Base-by-base conservation (phyloP, 2,797 vertebrate genomes). In the Pseudocheirus occidentalis region DNA sequence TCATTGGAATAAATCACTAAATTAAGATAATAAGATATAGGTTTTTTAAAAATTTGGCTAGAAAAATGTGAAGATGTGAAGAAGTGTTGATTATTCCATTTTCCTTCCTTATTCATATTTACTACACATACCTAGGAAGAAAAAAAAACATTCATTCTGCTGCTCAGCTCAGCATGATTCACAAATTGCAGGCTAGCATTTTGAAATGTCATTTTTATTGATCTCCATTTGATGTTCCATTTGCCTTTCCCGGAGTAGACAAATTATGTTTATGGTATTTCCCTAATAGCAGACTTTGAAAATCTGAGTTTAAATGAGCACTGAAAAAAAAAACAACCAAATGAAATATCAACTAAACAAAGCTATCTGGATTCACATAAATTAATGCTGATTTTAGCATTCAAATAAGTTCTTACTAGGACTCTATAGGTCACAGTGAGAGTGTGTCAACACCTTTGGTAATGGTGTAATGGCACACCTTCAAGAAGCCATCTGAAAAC, bases 151-250 rank as follows among this genome's bases (percentile, higher is more conserved):
- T 92, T 94, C 96, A 96, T 92, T 96, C 95, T 89, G 92, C 96
- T 1, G 50, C 93, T 55, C 53, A 92, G 95, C 96, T 97, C 96
- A 96, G 96, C 95, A 55, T 55, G 95, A 94, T 59, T 95, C 96
- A 97, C 96, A 98, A 96, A 96, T 34, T 95, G 94, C 96, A 97
- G 96, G 95, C 97, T 96, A 98, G 94, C 96, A 96, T 96, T 98
- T 93, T 93, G 95, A 97, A 97, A 98, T 98, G 97, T 98, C 98
- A 98, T 96, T 98, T 97, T 98, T 97, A 98, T 96, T 97, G 96
- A 98, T 98, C 96, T 96, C 96, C 93, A 73, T 97, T 95, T 97
- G 97, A 97, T 95, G 95, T 97, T 96, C 95, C 97, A 97, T 97
- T 98, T 97, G 97, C 96, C 97, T 97, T 98, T 97, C 95, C 92